These are phyloP conservation scores for Melospiza melodia DNA, from an alignment of 2,113 vertebrate species.

Conservation along the genomic window DNA sequence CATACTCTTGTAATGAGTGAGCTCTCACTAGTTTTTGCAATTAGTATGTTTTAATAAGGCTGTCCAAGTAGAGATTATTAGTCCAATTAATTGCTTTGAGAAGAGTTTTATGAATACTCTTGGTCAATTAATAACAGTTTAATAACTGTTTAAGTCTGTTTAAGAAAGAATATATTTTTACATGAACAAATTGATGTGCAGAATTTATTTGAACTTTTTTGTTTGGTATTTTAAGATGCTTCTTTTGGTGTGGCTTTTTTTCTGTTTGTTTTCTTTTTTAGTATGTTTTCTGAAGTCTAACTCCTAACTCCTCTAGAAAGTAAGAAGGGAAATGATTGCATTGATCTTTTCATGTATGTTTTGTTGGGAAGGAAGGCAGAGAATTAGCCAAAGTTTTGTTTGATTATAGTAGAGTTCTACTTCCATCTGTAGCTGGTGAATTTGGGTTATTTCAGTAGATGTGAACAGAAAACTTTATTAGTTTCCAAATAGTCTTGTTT, in stretches of 20 bases:
- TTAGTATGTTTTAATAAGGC: constrained; percentile 7
- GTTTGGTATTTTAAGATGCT: not conserved
- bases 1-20: not conserved
- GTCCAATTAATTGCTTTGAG: constrained; percentile 51
- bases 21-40: not conserved
- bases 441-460: not conserved
- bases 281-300: not conserved
- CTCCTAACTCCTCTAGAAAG: not conserved
- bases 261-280: not conserved
- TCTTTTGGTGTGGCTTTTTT: not conserved
- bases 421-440: not conserved
- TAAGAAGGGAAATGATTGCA: not conserved
- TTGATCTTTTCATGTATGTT: not conserved
- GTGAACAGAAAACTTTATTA: not conserved
- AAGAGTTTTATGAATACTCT: constrained; percentile 34
- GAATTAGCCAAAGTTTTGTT: not conserved
- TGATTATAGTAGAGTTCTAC: not conserved
- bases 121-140: constrained; percentile 7
- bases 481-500: not conserved
- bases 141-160: not conserved
- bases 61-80: constrained; percentile 6
- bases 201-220: not conserved
- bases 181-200: not conserved
- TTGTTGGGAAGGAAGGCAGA: not conserved
- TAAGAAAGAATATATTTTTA: constrained; percentile 41